Evolutionary conservation across 2,113 vertebrate genomes (phyloP).

Genomic region (Motacilla alba): DNA sequence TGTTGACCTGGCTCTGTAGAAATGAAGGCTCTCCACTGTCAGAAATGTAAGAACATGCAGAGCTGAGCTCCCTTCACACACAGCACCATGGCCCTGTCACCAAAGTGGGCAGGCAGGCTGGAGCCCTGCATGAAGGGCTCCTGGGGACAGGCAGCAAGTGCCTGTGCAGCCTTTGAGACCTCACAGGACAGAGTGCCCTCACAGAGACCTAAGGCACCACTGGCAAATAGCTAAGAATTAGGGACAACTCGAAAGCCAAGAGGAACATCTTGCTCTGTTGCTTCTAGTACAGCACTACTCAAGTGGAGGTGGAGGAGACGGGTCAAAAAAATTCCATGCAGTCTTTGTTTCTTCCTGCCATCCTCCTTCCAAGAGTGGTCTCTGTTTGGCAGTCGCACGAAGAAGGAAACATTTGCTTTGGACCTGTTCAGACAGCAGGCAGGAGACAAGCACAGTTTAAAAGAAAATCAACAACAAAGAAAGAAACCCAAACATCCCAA

Average conservation of each 20-base stretch:
- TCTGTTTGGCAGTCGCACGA: not conserved
- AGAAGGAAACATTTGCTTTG: slow-evolving; percentile 40
- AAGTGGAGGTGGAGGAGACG: not conserved
- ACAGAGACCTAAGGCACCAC: not conserved
- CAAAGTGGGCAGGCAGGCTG: not conserved
- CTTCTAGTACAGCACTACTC: not conserved
- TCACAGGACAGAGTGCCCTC: not conserved
- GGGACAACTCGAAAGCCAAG: not conserved
- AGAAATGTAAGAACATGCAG: rapidly evolving
- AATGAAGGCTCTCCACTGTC: not conserved
- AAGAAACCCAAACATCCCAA: not conserved
- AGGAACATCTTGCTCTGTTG: not conserved
- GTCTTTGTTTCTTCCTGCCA: slow-evolving; percentile 29
- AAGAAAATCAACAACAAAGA: slow-evolving; percentile 15
- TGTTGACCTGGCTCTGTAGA: not conserved
- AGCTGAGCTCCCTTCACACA: not conserved
- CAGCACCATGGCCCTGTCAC: too few species aligned
- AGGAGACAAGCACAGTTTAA: not conserved
- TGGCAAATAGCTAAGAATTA: not conserved
- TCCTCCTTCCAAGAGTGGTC: slow-evolving; percentile 21
- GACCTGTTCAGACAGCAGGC: slow-evolving; percentile 1
- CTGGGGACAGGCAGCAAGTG: rapidly evolving
- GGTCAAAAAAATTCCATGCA: not conserved
- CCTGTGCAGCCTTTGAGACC: not conserved
- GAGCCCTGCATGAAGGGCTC: not conserved